phyloP scores from a whole-genome alignment of 2,888 invertebrate species.

The Thymelicus acteon region DNA sequence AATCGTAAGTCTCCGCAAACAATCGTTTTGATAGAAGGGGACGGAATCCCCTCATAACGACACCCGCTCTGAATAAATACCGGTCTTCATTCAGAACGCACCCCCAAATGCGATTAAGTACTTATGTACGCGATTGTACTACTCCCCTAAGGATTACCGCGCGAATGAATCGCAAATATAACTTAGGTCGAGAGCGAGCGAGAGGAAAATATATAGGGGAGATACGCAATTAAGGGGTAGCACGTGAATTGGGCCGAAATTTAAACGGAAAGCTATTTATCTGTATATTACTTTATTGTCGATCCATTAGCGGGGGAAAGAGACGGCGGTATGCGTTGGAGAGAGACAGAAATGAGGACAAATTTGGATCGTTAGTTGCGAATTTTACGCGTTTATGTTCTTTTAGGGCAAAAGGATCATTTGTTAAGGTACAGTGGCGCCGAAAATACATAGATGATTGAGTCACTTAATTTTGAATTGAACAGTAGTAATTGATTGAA shows the following conservation, averaged over 20 bases:
- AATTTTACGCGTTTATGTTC: constrained; percentile 54
- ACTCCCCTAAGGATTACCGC: constrained; percentile 68
- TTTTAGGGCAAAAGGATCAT: constrained; percentile 11
- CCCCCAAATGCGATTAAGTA: constrained; percentile 82
- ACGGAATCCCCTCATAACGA: constrained; percentile 55
- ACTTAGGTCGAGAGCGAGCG: constrained; percentile 48
- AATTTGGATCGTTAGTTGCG: constrained; percentile 68
- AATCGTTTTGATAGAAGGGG: constrained; percentile 74
- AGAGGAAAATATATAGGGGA: constrained; percentile 62
- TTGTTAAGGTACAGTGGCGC: not conserved
- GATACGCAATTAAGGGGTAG: constrained; percentile 77
- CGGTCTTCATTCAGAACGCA: constrained; percentile 66
- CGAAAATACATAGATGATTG: not conserved
- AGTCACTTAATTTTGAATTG: too few species aligned
- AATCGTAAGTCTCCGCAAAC: constrained; percentile 75
- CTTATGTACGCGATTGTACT: constrained; percentile 82
- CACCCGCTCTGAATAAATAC: constrained; percentile 78
- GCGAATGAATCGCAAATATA: constrained; percentile 51
- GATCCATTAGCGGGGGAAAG: constrained; percentile 75
- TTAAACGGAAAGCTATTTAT: constrained; percentile 82
- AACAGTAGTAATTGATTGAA: too few species aligned
- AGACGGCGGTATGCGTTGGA: constrained; percentile 55
- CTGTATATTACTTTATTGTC: constrained; percentile 83
- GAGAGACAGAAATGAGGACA: constrained; percentile 55
- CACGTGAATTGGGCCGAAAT: constrained; percentile 80